Percentiles rank a stretch among this genome's conserved stretches.
These are phyloP conservation scores for Bathybates hornii DNA, from an alignment of 2,113 vertebrate species.

Conservation along the genomic window DNA sequence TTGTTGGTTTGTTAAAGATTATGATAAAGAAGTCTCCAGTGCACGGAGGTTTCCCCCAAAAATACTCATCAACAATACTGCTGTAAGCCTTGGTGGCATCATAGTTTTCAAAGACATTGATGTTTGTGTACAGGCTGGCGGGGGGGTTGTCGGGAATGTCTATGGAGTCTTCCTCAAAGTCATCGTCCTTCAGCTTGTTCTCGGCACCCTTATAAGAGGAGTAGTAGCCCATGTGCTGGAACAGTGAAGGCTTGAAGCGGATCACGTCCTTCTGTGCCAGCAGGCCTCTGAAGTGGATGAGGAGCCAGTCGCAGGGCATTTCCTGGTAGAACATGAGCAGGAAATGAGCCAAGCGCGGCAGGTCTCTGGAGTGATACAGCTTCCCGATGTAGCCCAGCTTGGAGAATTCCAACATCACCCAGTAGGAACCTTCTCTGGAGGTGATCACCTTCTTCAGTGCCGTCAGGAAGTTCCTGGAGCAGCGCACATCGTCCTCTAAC, in stretches of 20 bases:
- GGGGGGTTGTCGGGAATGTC: conserved; percentile 92
- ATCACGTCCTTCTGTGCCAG: conserved; percentile 89
- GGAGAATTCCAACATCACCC: conserved; percentile 97
- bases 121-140: conserved; percentile 87
- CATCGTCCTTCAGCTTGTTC: conserved; percentile 97
- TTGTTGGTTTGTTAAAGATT: conserved; percentile 85
- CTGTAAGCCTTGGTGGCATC: conserved; percentile 93
- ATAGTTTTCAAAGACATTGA: conserved; percentile 96
- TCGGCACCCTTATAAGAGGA: conserved; percentile 95
- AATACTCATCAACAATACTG: conserved; percentile 83
- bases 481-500: conserved; percentile 94
- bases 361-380: conserved; percentile 83
- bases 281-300: conserved; percentile 90
- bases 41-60: conserved; percentile 93
- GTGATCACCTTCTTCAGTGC: conserved; percentile 96
- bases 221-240: conserved; percentile 99
- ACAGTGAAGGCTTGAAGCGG: conserved; percentile 97
- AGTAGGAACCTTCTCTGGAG: conserved; percentile 91
- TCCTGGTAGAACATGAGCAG: conserved; percentile 99
- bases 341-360: conserved; percentile 92
- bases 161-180: conserved; percentile 84
- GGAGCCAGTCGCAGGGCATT: conserved; percentile 98
- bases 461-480: conserved; percentile 93
- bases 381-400: conserved; percentile 98
- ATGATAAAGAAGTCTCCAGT: conserved; percentile 88